These are phyloP conservation scores for Columba janthina DNA, from an alignment of 2,113 vertebrate genomes.

Conservation along the genomic window DNA sequence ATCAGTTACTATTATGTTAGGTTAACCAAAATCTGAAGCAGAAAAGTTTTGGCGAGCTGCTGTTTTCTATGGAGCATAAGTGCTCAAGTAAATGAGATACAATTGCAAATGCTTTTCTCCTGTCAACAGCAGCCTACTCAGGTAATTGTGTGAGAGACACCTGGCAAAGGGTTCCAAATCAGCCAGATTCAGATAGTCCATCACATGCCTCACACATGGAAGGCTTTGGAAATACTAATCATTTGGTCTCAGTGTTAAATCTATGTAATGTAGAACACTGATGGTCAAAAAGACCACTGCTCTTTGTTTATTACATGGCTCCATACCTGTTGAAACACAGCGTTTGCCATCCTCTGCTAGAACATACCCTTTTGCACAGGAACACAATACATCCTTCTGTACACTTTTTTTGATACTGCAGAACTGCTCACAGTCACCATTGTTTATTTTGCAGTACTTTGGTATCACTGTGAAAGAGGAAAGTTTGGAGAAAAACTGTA, in stretches of 20 bases:
- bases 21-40: not conserved
- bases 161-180: not conserved
- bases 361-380: constrained; percentile 85
- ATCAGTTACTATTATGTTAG: not conserved
- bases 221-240: not conserved
- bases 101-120: not conserved
- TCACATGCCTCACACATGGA: not conserved
- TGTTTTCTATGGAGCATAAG: not conserved
- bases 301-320: not conserved
- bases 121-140: not conserved
- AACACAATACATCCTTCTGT: constrained; percentile 72
- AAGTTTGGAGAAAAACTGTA: not conserved
- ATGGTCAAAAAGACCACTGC: not conserved
- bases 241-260: not conserved
- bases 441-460: constrained; percentile 84
- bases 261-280: not conserved
- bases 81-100: not conserved
- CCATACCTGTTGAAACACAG: constrained; percentile 82
- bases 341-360: constrained; percentile 77
- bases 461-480: constrained; percentile 72
- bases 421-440: constrained; percentile 91
- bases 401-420: constrained; percentile 62
- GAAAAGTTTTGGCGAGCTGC: not conserved
- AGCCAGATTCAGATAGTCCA: not conserved
- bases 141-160: not conserved